A percentile compares a stretch with the other conserved stretches of the same genome.
phyloP scores from a whole-genome alignment of 2,888 invertebrate species.

The Escarpia spicata region DNA sequence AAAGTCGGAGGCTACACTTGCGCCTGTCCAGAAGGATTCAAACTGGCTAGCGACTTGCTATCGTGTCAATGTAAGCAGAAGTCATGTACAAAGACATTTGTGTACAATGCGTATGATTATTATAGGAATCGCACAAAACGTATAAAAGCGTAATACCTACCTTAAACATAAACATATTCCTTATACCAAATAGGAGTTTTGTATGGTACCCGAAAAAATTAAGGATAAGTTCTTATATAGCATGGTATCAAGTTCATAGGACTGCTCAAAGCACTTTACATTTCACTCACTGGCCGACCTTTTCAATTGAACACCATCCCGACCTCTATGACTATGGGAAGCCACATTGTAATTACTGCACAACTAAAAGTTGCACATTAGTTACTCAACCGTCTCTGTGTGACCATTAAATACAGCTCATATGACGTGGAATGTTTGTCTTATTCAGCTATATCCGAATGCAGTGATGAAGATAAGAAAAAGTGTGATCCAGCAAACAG shows the following conservation, averaged over 20 bases:
- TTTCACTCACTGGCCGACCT: no score
- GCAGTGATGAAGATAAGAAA: not conserved
- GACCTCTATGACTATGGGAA: no score
- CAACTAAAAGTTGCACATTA: no score
- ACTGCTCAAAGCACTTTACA: no score
- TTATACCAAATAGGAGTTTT: not conserved
- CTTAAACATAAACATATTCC: not conserved
- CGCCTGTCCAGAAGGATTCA: conserved; percentile 45
- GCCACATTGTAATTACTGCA: no score
- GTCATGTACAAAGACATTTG: not conserved
- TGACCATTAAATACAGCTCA: no score
- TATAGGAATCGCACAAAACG: not conserved
- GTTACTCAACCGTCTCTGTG: no score
- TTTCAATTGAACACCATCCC: no score
- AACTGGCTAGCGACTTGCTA: conserved; percentile 29
- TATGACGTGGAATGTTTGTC: no score
- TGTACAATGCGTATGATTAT: not conserved
- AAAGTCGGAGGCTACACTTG: conserved; percentile 46
- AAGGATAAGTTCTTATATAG: no score
- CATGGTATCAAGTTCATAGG: no score
- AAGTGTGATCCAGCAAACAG: conserved; percentile 28
- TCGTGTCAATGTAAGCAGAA: conserved; percentile 28
- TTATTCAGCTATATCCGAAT: not conserved
- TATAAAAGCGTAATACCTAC: not conserved
- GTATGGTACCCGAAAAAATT: no score